Conservation (phyloP, 1,140 invertebrate genomes). For the Bombus ignitus region DNA sequence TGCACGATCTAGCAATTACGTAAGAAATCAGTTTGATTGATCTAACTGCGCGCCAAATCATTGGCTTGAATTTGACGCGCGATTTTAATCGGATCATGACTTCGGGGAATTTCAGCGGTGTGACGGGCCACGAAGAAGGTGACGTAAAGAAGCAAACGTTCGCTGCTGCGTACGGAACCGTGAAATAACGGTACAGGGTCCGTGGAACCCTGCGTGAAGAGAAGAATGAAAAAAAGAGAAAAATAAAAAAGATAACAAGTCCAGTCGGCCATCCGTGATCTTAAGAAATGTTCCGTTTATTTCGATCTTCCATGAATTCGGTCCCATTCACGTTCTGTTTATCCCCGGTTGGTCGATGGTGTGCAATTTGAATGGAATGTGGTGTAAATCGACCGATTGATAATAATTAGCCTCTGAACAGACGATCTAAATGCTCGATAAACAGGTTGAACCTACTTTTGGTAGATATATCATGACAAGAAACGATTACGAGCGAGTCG, state of each 20-base stretch:
- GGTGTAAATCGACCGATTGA: neutral
- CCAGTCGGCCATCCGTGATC: slow-evolving; percentile 42
- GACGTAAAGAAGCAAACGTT: slow-evolving; percentile 25
- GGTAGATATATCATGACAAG: neutral
- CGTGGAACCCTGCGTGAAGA: slow-evolving; percentile 19
- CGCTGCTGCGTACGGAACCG: slow-evolving; percentile 40
- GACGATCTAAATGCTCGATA: neutral
- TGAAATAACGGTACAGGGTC: slow-evolving; percentile 60
- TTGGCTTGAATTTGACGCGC: neutral
- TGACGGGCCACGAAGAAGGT: neutral
- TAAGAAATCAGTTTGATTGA: neutral
- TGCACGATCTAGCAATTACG: neutral
- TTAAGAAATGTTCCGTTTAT: slow-evolving; percentile 36
- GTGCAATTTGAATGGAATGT: slow-evolving; percentile 14
- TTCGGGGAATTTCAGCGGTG: slow-evolving; percentile 13
- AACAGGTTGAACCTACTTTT: neutral
- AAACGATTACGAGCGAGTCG: neutral
- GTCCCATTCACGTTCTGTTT: slow-evolving; percentile 31
- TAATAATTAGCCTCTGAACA: neutral
- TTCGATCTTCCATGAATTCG: slow-evolving; percentile 15
- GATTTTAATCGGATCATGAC: slow-evolving; percentile 20
- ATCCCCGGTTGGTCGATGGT: neutral
- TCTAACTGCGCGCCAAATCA: neutral
- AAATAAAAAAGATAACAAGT: neutral
- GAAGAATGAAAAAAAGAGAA: neutral